A percentile compares a stretch with the other conserved stretches of the same genome.
phyloP scores from a whole-genome alignment of 2,113 vertebrate genomes.

The Anoura caudifer region DNA sequence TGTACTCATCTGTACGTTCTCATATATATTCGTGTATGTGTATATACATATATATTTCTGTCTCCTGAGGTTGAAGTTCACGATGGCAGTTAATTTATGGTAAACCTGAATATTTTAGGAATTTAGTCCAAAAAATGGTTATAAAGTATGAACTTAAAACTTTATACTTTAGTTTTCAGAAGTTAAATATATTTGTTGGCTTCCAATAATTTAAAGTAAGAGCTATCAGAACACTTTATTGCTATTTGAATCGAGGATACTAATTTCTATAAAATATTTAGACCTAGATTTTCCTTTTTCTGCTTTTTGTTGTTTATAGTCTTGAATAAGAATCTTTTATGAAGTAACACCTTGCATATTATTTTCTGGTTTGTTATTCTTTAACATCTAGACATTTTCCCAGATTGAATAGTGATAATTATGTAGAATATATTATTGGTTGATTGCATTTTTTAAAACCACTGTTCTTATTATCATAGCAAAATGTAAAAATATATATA shows the following conservation, averaged over 20 bases:
- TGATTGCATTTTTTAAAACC: conserved; percentile 40
- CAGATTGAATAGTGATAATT: neutral
- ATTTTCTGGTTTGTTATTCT: conserved; percentile 24
- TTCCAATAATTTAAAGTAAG: neutral
- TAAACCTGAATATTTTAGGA: neutral
- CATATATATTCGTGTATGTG: neutral
- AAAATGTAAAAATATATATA: neutral
- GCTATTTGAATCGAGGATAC: neutral
- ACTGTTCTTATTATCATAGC: neutral
- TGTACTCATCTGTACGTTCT: too few relatives aligned
- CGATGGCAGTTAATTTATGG: neutral
- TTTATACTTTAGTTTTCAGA: neutral
- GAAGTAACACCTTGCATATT: neutral
- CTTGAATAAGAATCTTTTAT: neutral
- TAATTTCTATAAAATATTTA: neutral
- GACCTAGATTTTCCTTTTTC: neutral
- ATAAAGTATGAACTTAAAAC: neutral
- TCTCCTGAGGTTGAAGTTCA: neutral
- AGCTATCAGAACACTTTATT: neutral
- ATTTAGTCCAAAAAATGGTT: neutral
- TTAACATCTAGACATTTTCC: neutral
- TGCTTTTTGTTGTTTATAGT: neutral
- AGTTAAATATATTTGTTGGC: neutral
- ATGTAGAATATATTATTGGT: neutral
- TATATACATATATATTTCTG: neutral